Evolutionary conservation across 2,797 vertebrate genomes (phyloP), one percentile per base, ranked within the genome.

Genomic region (Fistularia tabacaria): DNA sequence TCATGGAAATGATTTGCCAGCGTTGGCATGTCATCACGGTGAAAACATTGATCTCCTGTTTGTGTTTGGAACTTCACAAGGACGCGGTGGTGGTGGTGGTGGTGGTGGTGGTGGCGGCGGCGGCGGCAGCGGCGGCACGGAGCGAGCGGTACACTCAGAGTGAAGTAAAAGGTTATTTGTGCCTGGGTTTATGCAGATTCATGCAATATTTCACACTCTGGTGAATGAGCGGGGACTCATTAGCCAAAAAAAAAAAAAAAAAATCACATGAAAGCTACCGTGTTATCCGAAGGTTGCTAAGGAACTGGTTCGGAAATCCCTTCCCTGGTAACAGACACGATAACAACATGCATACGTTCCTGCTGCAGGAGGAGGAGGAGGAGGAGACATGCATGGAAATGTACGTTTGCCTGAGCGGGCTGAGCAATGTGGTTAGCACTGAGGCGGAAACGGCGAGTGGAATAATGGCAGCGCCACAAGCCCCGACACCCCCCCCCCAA

Each of bases 231-330:
- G 43, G 69, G 62, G 64, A 79, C 82, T 86, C 81, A 81, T 88
- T 88, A 84, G 85, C 67, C n/a, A n/a, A 25, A 25, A 25, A 25
- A 25, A 25, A 25, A 25, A 25, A 25, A 25, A 25, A 25, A 68
- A 84, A 85, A 85, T 85, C 77, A 79, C 71, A 82, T 79, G 72
- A 85, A 85, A 80, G 82, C 78, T 61, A 62, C 73, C 67, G 83
- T 36, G 59, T 74, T 25, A 76, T 82, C 71, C 41, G 60, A 80
- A 87, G 80, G 87, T 89, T 89, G 86, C 87, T 89, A 88, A 88
- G 87, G 84, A 87, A 89, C 87, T 83, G 82, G 65, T 85, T 8
- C 73, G 9, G 66, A 74, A 78, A 76, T 82, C 79, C 70, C 77
- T 84, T 85, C 75, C 78, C 75, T 80, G 74, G 83, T 78, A 88